Base-by-base conservation (phyloP, 2,113 vertebrate species). In the Leuciscus idus region DNA sequence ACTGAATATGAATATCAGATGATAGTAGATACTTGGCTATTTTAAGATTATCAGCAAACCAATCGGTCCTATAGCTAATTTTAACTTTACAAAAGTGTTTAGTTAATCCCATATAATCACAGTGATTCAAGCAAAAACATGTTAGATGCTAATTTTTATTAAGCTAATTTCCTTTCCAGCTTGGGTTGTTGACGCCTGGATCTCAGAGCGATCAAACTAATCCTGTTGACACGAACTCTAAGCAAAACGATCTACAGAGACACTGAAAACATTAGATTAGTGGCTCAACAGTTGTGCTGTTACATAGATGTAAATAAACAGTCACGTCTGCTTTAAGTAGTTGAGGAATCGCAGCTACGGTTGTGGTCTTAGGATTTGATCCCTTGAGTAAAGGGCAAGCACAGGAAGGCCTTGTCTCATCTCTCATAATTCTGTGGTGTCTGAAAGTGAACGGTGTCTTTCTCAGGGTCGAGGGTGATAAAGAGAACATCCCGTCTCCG, bases 401-500 rank as follows among this genome's bases (percentile, higher is more conserved):
- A 36, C 21, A 84, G 21, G 70, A 72, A 55, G 26, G 72, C 33
- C 28, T 43, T n/a, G 28, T 1, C 50, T 33, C 2, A 30, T 33
- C 33, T 48, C 30, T 52, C 33, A 43, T 55, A 17, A 30, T 52
- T 28, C 30, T 39, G 12, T 48, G 26, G 26, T 61, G 68, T 36
- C 62, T 88, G 86, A 88, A 74, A 84, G 59, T 85, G 91, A 92
- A 70, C 86, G n/a, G 43, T 39, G 12, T 77, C 10, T 73, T 88
- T 26, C 21, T 86, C 91, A 95, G 95, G 92, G 94, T 94, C 83
- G 91, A 94, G 87, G 73, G 94, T 93, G 96, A 99, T 93, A 99
- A 99, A 92, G 97, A 98, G 93, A 98, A 98, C 92, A 95, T 97
- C 91, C 97, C 95, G 0, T 96, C 95, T 81, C 94, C 90, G 76